phyloP scores from a whole-genome alignment of 2,797 vertebrate genomes.

The Capromys pilorides region DNA sequence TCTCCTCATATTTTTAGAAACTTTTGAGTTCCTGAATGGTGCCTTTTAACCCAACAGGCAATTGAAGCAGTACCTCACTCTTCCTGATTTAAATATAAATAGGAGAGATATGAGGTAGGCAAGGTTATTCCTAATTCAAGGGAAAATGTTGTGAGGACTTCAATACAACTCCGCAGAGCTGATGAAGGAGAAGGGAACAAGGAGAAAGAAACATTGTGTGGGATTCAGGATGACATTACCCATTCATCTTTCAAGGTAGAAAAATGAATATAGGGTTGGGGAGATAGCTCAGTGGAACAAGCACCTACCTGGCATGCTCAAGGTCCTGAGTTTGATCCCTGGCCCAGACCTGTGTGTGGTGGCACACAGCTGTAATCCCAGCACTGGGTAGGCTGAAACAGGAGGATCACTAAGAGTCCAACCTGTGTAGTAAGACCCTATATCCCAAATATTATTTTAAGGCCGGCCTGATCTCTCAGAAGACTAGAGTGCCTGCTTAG shows the following conservation, averaged over 20 bases:
- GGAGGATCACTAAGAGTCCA: too few species aligned
- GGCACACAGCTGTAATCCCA: too few species aligned
- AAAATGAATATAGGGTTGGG: background rate
- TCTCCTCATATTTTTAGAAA: background rate
- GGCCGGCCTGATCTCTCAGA: too few species aligned
- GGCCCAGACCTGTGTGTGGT: too few species aligned
- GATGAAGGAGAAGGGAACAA: accelerated
- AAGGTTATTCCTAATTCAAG: background rate
- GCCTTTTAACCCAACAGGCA: background rate
- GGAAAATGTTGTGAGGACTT: background rate
- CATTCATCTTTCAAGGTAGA: background rate
- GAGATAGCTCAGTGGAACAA: too few species aligned
- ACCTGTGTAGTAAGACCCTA: too few species aligned
- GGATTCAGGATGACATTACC: background rate
- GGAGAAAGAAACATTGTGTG: background rate
- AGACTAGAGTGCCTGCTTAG: too few species aligned
- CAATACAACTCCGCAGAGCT: background rate
- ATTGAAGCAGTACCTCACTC: background rate
- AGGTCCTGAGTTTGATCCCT: too few species aligned
- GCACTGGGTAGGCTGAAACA: too few species aligned
- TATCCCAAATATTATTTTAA: too few species aligned
- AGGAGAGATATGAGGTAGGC: background rate
- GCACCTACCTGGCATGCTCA: too few species aligned
- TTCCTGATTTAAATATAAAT: background rate
- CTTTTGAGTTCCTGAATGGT: background rate